Evolutionary conservation across 2,797 vertebrate genomes (phyloP), one percentile per base, ranked within the genome.

Genomic region (Phyllotis vaccarum): DNA sequence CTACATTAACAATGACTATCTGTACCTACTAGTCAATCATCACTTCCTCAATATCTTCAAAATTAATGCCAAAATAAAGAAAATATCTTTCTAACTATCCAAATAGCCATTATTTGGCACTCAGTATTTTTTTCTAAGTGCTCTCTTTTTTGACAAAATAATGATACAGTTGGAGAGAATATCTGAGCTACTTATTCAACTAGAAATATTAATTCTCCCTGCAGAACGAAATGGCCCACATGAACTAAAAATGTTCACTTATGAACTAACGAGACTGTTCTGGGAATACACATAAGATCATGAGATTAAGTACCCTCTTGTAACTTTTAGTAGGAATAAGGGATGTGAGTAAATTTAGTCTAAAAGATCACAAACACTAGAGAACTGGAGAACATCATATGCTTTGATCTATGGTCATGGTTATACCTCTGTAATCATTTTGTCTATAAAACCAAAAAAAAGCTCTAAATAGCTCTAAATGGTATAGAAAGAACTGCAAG

Each of bases 1-100:
- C 56, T 58, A 70, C 7, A 82, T 17, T 58, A 43, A 60, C 81
- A 60, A 72, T 43, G 31, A 31, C 16, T 43, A 79, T 27, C 14
- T 72, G 3, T 40, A 54, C 5, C 56, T 64, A 31, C 16, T 11
- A 31, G 16, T 34, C 8, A 60, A 16, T 60, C 43, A 90, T 13
- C 8, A 87, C 22, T 79, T 93, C 79, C 19, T 89, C 64, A 91
- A 66, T 93, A 60, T 96, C 31, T 85, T 93, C 16, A 52, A 21
- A 21, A 22, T 43, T 78, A 70, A 49, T 70, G 7, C 31, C 60
- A 80, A 31, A 56, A 54, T 37, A 52, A 54, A 78, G 40, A 54
- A 64, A 82, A 70, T 27, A 19, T 8, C 7, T 49, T 90, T 90
- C 10, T 37, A 40, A 34, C 13, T 70, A 34, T 58, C 3, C 21